Conservation (phyloP, 2,113 vertebrate genomes). For the Varanus komodoensis region DNA sequence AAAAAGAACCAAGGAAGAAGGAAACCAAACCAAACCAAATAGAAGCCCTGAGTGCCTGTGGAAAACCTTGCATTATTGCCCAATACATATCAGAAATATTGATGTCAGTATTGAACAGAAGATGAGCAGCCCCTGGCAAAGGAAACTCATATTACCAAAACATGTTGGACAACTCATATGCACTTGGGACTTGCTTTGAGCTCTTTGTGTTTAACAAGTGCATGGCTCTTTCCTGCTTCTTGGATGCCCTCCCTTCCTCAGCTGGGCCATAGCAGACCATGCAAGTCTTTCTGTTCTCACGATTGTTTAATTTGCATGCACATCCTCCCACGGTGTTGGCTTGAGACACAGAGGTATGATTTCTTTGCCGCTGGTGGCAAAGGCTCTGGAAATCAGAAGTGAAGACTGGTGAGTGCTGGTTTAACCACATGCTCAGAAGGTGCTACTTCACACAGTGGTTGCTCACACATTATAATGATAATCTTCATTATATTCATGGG, state of each 20-base stretch:
- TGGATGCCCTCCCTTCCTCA: not conserved
- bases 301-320: not conserved
- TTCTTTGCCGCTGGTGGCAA: not conserved
- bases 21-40: too few species aligned
- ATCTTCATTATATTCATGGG: not conserved
- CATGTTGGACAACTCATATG: too few species aligned
- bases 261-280: not conserved
- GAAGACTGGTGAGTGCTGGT: not conserved
- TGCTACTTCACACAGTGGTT: not conserved
- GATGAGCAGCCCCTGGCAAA: too few species aligned
- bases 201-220: too few species aligned
- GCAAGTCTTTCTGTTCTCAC: not conserved
- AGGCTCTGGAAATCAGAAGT: not conserved
- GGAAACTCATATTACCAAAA: too few species aligned
- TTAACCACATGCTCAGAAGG: not conserved
- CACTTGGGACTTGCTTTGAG: too few species aligned
- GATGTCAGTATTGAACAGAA: too few species aligned
- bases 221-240: not conserved
- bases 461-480: not conserved
- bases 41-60: too few species aligned
- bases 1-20: too few species aligned
- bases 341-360: not conserved
- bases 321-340: not conserved
- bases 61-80: too few species aligned
- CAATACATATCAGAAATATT: too few species aligned